phyloP scores from a whole-genome alignment of 2,113 vertebrate species.

The Osmerus eperlanus region DNA sequence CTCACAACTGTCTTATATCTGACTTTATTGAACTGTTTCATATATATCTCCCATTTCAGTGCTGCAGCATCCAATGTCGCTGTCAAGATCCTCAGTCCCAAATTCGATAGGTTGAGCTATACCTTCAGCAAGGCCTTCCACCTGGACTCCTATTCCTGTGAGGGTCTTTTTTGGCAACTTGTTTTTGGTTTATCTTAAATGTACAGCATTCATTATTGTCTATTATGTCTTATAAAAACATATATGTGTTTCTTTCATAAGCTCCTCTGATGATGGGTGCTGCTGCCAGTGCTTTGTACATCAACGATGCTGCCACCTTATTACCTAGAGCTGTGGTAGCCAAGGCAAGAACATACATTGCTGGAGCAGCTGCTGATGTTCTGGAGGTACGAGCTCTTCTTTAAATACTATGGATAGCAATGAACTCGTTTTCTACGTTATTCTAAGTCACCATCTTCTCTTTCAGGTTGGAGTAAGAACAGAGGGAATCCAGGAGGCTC shows the following conservation, averaged over 20 bases:
- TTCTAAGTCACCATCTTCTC: background rate
- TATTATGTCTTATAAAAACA: background rate
- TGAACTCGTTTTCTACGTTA: background rate
- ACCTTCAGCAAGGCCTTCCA: slow-evolving; percentile 75
- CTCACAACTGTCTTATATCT: no score
- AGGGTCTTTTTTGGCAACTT: slow-evolving; percentile 32
- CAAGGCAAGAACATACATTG: slow-evolving; percentile 69
- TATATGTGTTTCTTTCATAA: slow-evolving; percentile 39
- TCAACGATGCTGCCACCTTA: slow-evolving; percentile 76
- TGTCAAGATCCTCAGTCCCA: slow-evolving; percentile 73
- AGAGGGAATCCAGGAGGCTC: slow-evolving; percentile 77
- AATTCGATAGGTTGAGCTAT: slow-evolving; percentile 65
- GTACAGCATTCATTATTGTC: background rate
- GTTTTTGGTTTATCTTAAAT: background rate
- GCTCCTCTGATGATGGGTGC: slow-evolving; percentile 75
- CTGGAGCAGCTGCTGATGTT: slow-evolving; percentile 75
- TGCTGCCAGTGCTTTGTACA: slow-evolving; percentile 69
- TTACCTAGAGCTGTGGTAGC: slow-evolving; percentile 73
- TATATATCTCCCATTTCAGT: slow-evolving; percentile 56
- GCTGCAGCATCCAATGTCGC: slow-evolving; percentile 78
- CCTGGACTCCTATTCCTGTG: slow-evolving; percentile 68
- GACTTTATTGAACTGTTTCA: no score
- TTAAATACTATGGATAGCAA: background rate
- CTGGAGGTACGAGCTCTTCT: slow-evolving; percentile 68
- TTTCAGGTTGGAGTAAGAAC: slow-evolving; percentile 72